Conservation (phyloP, 2,888 invertebrate genomes). For the Empis stercorea region DNA sequence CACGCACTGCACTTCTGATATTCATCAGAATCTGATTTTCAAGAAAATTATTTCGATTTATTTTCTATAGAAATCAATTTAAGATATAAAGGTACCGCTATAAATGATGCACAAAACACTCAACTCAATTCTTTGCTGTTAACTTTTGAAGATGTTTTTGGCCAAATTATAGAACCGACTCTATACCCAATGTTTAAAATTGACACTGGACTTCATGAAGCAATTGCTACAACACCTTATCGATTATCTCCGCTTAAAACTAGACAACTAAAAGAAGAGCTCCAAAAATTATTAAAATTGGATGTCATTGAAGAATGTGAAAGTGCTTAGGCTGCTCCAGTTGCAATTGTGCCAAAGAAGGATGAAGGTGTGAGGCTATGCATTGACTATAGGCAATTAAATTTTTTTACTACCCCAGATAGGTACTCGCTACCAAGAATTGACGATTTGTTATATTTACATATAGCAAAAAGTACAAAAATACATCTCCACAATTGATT, state of each 20-base stretch:
- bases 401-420: slow-evolving; percentile 18
- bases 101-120: neutral
- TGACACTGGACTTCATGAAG: slow-evolving; percentile 19
- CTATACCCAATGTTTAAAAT: slow-evolving; percentile 14
- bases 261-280: slow-evolving; percentile 12
- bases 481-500: slow-evolving; percentile 12
- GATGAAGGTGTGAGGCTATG: slow-evolving; percentile 23
- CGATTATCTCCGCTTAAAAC: slow-evolving; percentile 17
- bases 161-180: neutral
- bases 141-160: neutral
- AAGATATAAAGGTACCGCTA: neutral
- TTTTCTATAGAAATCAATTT: neutral
- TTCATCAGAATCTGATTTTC: neutral
- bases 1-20: neutral
- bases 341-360: slow-evolving; percentile 25
- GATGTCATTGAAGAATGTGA: slow-evolving; percentile 28
- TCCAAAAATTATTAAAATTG: slow-evolving; percentile 19
- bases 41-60: neutral
- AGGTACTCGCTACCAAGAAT: slow-evolving; percentile 9
- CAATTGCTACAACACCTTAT: slow-evolving; percentile 24
- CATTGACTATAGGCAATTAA: slow-evolving; percentile 24
- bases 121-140: neutral
- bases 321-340: slow-evolving; percentile 26
- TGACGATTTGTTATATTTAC: slow-evolving; percentile 10
- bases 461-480: slow-evolving; percentile 18